Conservation (phyloP, 2,888 invertebrate genomes). For the Synergus laeviventris region DNA sequence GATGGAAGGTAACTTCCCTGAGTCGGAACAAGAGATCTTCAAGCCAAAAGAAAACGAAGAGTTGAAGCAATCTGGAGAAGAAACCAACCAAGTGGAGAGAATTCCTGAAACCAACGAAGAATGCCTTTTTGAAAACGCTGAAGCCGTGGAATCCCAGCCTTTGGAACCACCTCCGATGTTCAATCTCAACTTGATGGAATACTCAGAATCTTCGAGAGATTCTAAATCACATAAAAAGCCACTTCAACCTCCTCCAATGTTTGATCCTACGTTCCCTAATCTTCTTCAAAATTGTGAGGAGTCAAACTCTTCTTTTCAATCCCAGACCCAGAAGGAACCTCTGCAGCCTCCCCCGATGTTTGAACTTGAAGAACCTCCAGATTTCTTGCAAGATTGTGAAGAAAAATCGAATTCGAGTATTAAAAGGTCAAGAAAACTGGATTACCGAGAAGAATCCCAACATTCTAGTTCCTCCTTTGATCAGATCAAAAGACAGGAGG, state of each 20-base stretch:
- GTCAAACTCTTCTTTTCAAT: background rate
- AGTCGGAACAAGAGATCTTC: background rate
- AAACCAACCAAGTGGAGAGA: background rate
- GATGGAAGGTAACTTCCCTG: slow-evolving; percentile 28
- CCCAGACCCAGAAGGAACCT: background rate
- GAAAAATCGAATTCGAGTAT: slow-evolving; percentile 3
- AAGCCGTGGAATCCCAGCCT: slow-evolving; percentile 47
- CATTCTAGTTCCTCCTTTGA: background rate
- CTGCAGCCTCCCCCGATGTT: slow-evolving; percentile 19
- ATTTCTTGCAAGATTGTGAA: background rate
- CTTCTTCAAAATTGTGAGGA: background rate
- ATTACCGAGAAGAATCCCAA: slow-evolving; percentile 13
- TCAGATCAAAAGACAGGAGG: background rate
- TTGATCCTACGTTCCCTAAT: slow-evolving; percentile 23
- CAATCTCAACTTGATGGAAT: slow-evolving; percentile 42
- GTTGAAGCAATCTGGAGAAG: background rate
- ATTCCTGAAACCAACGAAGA: too few relatives aligned
- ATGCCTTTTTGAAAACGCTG: background rate
- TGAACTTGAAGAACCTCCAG: background rate
- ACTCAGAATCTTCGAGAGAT: background rate
- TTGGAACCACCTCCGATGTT: slow-evolving; percentile 43
- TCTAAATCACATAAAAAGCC: background rate
- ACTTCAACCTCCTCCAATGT: slow-evolving; percentile 23
- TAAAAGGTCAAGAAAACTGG: background rate
- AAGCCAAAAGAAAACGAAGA: background rate